Conservation (phyloP, 92 coral and sea anemone species). For the Umimayanthus kanabou region DNA sequence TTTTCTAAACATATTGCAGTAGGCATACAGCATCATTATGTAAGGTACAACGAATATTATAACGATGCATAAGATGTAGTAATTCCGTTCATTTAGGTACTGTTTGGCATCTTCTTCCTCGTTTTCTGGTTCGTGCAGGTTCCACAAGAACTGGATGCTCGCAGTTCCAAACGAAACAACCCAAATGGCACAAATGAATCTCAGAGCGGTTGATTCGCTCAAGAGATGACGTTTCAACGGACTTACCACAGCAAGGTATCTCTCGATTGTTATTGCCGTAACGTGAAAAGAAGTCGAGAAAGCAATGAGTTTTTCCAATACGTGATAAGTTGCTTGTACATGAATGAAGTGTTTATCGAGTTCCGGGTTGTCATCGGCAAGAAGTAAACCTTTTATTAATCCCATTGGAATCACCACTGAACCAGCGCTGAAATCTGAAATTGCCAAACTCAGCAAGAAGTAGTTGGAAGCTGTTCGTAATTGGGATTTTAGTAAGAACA, state of each 20-base stretch:
- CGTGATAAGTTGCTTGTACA: slow-evolving; percentile 29
- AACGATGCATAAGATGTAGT: slow-evolving; percentile 28
- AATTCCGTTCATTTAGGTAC: slow-evolving; percentile 24
- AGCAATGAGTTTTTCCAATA: slow-evolving; percentile 30
- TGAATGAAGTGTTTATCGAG: not conserved
- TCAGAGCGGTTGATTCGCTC: slow-evolving; percentile 12
- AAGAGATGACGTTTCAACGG: slow-evolving; percentile 19
- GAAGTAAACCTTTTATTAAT: not conserved
- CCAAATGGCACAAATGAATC: slow-evolving; percentile 23
- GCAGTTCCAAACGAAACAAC: slow-evolving; percentile 5
- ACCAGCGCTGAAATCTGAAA: slow-evolving; percentile 31
- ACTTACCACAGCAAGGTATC: slow-evolving; percentile 2
- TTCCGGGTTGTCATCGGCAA: not conserved
- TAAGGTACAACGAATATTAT: slow-evolving; percentile 22
- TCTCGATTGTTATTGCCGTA: slow-evolving; percentile 36
- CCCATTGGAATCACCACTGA: slow-evolving; percentile 30
- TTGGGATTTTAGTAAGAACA: slow-evolving; percentile 17
- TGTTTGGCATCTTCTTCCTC: not conserved
- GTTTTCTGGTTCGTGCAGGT: slow-evolving; percentile 17
- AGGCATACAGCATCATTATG: slow-evolving; percentile 25
- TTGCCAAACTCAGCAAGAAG: slow-evolving; percentile 31
- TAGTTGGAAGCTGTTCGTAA: slow-evolving; percentile 34
- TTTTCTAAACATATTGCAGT: slow-evolving; percentile 28
- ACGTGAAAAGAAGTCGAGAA: slow-evolving; percentile 33
- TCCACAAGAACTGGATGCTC: slow-evolving; percentile 32